Evolutionary conservation across 1,140 invertebrate species (phyloP), one percentile per base, ranked within the genome.

Genomic region (Eulimnadia texana): DNA sequence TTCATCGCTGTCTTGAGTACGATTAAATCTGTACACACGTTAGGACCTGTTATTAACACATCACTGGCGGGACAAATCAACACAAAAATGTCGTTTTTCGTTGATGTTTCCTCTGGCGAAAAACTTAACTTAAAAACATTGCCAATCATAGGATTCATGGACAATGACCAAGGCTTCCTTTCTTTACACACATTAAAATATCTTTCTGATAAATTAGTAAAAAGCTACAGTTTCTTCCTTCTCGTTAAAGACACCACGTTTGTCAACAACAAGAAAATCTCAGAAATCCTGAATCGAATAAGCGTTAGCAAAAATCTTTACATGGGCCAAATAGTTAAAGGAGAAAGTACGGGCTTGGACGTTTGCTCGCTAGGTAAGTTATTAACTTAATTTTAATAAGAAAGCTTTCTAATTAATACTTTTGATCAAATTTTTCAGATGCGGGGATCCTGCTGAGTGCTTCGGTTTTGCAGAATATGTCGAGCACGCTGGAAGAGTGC

Each of bases 141-240:
- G n/a, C 79, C 84, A 50, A 85, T 88, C 58, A 84, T 88, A 2
- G 85, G 84, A 0, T 90, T 91, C 67, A 86, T 85, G 0, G 87
- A 90, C 66, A 83, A 83, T 0, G 76, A 83, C 58, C 79, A 79
- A 64, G 82, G 83, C 66, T 73, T 88, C 2, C 82, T 84, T 67
- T 83, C 86, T 1, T 88, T 89, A 71, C 86, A 93, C 68, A 80
- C 88, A 3, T 75, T 97, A 24, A 91, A 93, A 70, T 94, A 95
- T 68, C 82, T 95, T 3, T 82, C 82, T 19, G 90, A 93, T 63
- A 90, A 91, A 70, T 93, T 88, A 73, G 71, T 88, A 10, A 83
- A 92, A 58, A 85, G 87, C 63, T 95, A 84, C 74, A 89, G 95
- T 73, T 96, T 87, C 72, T 94, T 91, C 72, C 86, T 90, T 69